A percentile compares a stretch with the other conserved stretches of the same genome.
Evolutionary conservation across 2,888 invertebrate genomes (phyloP).

Genomic region (Ormyrus rosae): DNA sequence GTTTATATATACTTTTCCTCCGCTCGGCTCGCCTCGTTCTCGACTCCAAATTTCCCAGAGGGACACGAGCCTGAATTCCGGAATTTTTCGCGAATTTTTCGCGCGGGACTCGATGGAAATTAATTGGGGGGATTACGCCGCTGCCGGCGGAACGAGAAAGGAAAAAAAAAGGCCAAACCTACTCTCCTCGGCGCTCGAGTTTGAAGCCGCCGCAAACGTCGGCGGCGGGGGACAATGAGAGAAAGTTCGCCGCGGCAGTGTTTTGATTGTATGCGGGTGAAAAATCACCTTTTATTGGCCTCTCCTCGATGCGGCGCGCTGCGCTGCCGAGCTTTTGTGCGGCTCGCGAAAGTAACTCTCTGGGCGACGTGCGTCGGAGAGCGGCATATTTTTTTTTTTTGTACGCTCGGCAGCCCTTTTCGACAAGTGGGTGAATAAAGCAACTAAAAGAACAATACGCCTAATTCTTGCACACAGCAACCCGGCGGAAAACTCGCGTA

Average conservation of each 20-base stretch:
- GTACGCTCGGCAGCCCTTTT: too few species aligned
- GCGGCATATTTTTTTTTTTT: too few species aligned
- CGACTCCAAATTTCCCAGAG: conserved; percentile 21
- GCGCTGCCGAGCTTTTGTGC: background rate
- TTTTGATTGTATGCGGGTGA: conserved; percentile 11
- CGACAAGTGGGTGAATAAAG: too few species aligned
- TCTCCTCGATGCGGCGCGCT: too few species aligned
- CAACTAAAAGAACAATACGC: too few species aligned
- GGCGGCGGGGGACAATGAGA: background rate
- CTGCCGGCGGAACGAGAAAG: too few species aligned
- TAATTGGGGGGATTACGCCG: conserved; percentile 30
- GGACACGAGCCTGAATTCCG: conserved; percentile 1
- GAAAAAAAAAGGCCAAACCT: too few species aligned
- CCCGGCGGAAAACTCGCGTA: too few species aligned
- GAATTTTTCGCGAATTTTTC: conserved; percentile 21
- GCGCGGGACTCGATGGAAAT: conserved; percentile 29
- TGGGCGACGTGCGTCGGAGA: too few species aligned
- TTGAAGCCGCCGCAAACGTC: background rate
- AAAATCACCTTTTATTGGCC: conserved; percentile 30
- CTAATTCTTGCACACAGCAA: too few species aligned
- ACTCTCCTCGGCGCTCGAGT: conserved; percentile 1
- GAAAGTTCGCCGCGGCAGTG: conserved; percentile 9
- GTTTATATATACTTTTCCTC: background rate
- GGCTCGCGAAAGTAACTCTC: background rate
- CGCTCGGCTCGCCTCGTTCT: background rate